Evolutionary conservation across 2,888 invertebrate genomes (phyloP).

Genomic region (Nasonia oneida): DNA sequence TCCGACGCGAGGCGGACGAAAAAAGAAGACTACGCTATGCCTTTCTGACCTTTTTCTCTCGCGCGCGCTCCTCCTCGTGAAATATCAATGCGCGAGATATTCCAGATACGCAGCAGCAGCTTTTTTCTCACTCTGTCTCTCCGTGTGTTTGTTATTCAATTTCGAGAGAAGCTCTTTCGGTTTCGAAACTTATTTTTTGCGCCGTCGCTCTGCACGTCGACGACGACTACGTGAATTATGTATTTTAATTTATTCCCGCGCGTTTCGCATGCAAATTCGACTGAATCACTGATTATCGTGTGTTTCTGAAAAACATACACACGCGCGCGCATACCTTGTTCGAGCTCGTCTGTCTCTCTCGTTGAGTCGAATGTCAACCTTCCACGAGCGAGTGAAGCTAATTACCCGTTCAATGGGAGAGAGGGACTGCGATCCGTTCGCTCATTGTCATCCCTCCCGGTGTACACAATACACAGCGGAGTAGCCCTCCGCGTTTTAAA

Average conservation of each 20-base stretch:
- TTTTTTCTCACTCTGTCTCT: not conserved
- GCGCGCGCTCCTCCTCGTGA: not conserved
- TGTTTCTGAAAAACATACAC: not conserved
- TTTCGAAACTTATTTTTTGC: not conserved
- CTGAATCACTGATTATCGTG: not conserved
- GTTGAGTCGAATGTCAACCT: not conserved
- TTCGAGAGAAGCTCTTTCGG: conserved; percentile 5
- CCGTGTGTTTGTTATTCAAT: not conserved
- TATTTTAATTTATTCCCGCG: conserved; percentile 16
- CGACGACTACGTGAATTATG: not conserved
- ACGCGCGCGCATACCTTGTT: not conserved
- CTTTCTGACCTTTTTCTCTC: conserved; percentile 19
- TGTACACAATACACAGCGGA: not conserved
- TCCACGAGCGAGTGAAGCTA: not conserved
- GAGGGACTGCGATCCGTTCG: not conserved
- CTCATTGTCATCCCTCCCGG: not conserved
- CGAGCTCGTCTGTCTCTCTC: not conserved
- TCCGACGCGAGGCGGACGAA: not conserved
- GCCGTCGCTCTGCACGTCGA: not conserved
- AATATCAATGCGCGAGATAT: conserved; percentile 40
- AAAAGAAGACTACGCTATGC: conserved; percentile 5
- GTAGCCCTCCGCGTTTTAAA: not conserved
- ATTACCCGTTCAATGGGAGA: not conserved
- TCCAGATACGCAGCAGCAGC: conserved; percentile 11
- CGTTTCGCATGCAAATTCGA: conserved; percentile 10